Evolutionary conservation across 2,888 invertebrate genomes (phyloP).

Genomic region (Cactoblastis cactorum): DNA sequence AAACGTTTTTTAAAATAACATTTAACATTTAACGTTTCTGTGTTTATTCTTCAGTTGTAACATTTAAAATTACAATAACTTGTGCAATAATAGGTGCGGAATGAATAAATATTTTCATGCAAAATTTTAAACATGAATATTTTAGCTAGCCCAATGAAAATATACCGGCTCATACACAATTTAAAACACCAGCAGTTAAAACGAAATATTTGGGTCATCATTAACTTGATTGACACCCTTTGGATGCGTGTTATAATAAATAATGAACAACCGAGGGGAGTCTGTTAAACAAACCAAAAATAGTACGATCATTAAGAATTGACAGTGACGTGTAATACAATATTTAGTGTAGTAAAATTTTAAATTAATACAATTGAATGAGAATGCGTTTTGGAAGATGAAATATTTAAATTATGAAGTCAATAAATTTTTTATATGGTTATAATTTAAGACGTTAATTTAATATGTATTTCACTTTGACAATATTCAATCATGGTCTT

Average conservation of each 20-base stretch:
- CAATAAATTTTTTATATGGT: too few species aligned
- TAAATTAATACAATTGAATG: too few species aligned
- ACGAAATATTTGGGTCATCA: conserved; percentile 15
- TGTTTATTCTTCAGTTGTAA: background rate
- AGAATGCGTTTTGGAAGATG: too few species aligned
- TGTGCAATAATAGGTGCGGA: background rate
- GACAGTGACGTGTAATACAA: conserved; percentile 9
- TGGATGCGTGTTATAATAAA: conserved; percentile 14
- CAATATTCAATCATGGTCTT: too few species aligned
- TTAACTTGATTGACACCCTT: conserved; percentile 13
- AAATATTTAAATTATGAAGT: too few species aligned
- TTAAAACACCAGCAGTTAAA: conserved; percentile 6
- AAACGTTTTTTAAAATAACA: too few species aligned
- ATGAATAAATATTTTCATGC: conserved; percentile 1
- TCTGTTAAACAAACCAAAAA: conserved; percentile 10
- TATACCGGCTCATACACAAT: conserved; percentile 1
- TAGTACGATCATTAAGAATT: conserved; percentile 2
- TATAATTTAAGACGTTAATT: too few species aligned
- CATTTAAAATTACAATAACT: background rate
- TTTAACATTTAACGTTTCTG: too few species aligned
- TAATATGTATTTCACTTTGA: too few species aligned
- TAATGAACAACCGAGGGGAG: conserved; percentile 13
- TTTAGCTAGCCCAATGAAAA: conserved; percentile 2
- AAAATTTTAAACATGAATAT: conserved; percentile 2
- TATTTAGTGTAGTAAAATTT: background rate